These are phyloP conservation scores for Ceratosolen solmsi DNA, from an alignment of 1,140 invertebrate species.

Conservation along the genomic window DNA sequence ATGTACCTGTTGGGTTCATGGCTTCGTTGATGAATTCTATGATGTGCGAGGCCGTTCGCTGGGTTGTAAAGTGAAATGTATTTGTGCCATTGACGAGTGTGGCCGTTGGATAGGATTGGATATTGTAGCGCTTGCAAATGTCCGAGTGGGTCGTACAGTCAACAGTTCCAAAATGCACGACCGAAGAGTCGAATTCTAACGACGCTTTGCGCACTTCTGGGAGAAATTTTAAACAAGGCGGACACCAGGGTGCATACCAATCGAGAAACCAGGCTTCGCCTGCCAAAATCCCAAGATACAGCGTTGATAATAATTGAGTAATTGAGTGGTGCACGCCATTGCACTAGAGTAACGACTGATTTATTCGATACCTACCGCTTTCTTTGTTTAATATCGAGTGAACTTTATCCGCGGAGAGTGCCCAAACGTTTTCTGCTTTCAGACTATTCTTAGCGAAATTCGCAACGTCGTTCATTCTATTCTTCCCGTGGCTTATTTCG, in stretches of 20 bases:
- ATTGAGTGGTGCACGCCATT: background rate
- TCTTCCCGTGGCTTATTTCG: conserved; percentile 81
- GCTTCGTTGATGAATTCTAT: conserved; percentile 81
- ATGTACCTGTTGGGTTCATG: conserved; percentile 72
- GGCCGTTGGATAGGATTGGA: conserved; percentile 83
- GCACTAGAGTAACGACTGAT: background rate
- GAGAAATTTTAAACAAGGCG: conserved; percentile 84
- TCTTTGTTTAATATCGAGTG: conserved; percentile 70
- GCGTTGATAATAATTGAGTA: too few relatives aligned
- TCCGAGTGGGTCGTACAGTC: conserved; percentile 76
- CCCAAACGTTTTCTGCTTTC: conserved; percentile 78
- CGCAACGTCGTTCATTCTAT: conserved; percentile 78
- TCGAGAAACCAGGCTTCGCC: conserved; percentile 81
- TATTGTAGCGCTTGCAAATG: conserved; percentile 77
- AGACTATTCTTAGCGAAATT: conserved; percentile 80
- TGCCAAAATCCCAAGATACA: conserved; percentile 11
- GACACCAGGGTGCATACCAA: conserved; percentile 89
- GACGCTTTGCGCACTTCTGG: conserved; percentile 83
- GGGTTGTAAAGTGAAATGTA: conserved; percentile 75
- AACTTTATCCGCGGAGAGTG: conserved; percentile 78
- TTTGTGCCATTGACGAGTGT: conserved; percentile 80
- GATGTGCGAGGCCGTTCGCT: conserved; percentile 76
- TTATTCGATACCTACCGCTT: conserved; percentile 59
- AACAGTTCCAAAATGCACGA: conserved; percentile 79
- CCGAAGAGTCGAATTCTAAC: conserved; percentile 71